phyloP scores from a whole-genome alignment of 1,140 invertebrate species.

The Hycleus phaleratus region DNA sequence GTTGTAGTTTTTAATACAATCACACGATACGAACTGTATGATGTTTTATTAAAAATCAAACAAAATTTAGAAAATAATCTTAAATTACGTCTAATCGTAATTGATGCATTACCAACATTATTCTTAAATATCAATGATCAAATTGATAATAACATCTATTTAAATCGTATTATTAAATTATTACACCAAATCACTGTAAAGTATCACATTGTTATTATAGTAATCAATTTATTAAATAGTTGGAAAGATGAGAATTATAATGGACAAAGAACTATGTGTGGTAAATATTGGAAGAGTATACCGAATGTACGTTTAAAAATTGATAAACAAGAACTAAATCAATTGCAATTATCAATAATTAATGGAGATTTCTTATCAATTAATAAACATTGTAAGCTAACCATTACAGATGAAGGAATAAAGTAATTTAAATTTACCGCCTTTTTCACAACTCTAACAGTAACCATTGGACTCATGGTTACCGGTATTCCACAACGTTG shows the following conservation, averaged over 20 bases:
- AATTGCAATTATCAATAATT: no score
- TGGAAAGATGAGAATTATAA: slow-evolving; percentile 45
- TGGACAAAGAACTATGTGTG: slow-evolving; percentile 24
- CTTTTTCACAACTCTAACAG: no score
- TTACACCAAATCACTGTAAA: slow-evolving; percentile 47
- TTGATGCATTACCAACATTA: slow-evolving; percentile 55
- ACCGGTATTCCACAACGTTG: no score
- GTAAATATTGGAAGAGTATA: slow-evolving; percentile 47
- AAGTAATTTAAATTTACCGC: no score
- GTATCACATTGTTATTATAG: slow-evolving; percentile 46
- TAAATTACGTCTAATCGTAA: slow-evolving; percentile 46
- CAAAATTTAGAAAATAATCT: slow-evolving; percentile 34
- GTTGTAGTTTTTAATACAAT: not conserved
- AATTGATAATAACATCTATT: slow-evolving; percentile 34
- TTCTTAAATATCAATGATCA: slow-evolving; percentile 36
- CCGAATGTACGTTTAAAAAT: slow-evolving; percentile 37
- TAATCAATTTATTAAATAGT: slow-evolving; percentile 51
- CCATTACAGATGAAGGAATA: no score
- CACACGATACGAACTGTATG: slow-evolving; percentile 44
- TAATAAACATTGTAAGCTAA: no score
- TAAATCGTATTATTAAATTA: slow-evolving; percentile 50
- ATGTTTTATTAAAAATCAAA: slow-evolving; percentile 43
- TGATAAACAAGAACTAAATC: not conserved
- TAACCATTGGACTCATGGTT: no score
- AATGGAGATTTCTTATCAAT: no score